phyloP scores from a whole-genome alignment of 1,140 invertebrate genomes.

The Hyles vespertilio region DNA sequence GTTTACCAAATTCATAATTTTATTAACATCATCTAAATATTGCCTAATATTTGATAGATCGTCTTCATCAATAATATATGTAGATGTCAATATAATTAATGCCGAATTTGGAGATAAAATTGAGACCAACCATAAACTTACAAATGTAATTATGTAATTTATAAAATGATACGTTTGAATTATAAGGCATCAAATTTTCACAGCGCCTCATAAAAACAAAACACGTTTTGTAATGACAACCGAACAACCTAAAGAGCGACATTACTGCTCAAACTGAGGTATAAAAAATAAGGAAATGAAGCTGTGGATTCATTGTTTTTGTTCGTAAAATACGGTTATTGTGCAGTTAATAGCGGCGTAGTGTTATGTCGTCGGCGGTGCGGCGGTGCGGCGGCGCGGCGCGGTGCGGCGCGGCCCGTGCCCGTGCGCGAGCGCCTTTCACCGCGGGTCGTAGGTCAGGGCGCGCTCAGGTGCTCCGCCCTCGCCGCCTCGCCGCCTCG shows the following conservation, averaged over 20 bases:
- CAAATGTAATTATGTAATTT: background rate
- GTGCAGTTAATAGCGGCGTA: constrained; percentile 38
- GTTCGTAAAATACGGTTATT: constrained; percentile 45
- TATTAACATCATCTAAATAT: too few species aligned
- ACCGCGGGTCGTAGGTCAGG: constrained; percentile 72
- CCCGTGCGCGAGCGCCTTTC: constrained; percentile 64
- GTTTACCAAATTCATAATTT: too few species aligned
- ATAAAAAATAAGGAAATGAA: constrained; percentile 4
- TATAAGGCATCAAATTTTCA: too few species aligned
- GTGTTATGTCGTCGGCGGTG: constrained; percentile 47
- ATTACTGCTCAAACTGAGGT: too few species aligned
- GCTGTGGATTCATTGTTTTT: constrained; percentile 17
- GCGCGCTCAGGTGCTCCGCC: constrained; percentile 71
- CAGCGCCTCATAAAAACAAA: too few species aligned
- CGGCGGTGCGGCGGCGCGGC: constrained; percentile 16
- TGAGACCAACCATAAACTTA: background rate
- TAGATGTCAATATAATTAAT: too few species aligned
- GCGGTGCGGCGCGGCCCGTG: constrained; percentile 38
- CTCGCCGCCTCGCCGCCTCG: constrained; percentile 25
- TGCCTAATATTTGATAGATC: too few species aligned
- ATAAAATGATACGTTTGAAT: too few species aligned
- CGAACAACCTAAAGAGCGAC: too few species aligned
- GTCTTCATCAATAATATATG: too few species aligned
- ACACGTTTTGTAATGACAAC: too few species aligned
- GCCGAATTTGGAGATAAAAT: too few species aligned